Evolutionary conservation across 2,797 vertebrate species (phyloP).

Genomic region (Pterois miles): DNA sequence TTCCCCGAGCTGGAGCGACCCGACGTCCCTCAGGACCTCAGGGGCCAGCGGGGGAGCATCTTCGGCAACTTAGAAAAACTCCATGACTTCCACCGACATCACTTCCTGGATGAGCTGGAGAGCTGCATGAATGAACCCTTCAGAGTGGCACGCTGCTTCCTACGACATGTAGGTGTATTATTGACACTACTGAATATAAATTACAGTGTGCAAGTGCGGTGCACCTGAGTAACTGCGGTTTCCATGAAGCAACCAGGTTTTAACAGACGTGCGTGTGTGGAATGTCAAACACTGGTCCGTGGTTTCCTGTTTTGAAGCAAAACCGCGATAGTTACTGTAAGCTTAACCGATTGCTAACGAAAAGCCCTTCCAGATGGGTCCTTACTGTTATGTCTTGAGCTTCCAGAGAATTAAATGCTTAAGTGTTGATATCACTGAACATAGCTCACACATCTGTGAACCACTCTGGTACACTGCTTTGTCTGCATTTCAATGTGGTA

Average conservation of each 20-base stretch:
- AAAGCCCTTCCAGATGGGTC: constrained; percentile 37
- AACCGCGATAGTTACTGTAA: neutral
- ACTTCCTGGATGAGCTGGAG: constrained; percentile 84
- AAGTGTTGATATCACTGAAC: neutral
- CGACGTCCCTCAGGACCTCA: constrained; percentile 85
- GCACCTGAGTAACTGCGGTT: neutral
- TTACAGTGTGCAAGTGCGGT: neutral
- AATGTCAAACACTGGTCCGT: neutral
- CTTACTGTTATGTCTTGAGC: neutral
- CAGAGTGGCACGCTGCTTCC: constrained; percentile 83
- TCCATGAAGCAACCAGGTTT: neutral
- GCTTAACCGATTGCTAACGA: neutral
- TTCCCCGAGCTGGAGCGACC: constrained; percentile 84
- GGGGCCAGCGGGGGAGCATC: constrained; percentile 85
- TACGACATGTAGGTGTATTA: constrained; percentile 80
- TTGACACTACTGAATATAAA: neutral
- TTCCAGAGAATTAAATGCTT: neutral
- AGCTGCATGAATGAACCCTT: constrained; percentile 79
- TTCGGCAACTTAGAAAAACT: constrained; percentile 89
- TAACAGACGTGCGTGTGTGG: neutral
- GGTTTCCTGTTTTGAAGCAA: constrained; percentile 10
- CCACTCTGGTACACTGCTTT: neutral
- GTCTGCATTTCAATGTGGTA: neutral
- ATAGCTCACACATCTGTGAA: neutral
- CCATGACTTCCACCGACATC: constrained; percentile 85